A percentile compares a stretch with the other conserved stretches of the same genome.
Evolutionary conservation across 2,888 invertebrate genomes (phyloP).

Genomic region (Spisula solida): DNA sequence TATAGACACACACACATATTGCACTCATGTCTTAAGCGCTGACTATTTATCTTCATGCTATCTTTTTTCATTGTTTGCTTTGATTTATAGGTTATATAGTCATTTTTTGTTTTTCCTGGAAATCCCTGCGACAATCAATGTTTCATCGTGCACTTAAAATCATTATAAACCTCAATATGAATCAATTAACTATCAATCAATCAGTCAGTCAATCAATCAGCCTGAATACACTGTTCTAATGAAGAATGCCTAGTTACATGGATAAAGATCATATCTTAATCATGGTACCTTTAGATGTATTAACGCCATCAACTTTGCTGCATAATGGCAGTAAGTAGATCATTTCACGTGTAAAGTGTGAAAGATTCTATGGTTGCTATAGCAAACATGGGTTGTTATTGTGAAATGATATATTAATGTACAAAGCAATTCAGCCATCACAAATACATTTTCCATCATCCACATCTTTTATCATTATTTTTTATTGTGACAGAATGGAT

Average conservation of each 20-base stretch:
- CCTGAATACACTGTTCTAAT: too few relatives aligned
- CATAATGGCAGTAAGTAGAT: slow-evolving; percentile 4
- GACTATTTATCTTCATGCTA: too few relatives aligned
- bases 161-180: too few relatives aligned
- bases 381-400: slow-evolving; percentile 14
- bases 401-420: neutral
- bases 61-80: too few relatives aligned
- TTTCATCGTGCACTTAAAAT: too few relatives aligned
- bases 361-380: slow-evolving; percentile 6
- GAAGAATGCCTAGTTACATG: neutral
- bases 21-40: too few relatives aligned
- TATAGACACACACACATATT: too few relatives aligned
- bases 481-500: slow-evolving; percentile 22
- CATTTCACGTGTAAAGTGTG: neutral
- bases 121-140: too few relatives aligned
- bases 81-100: too few relatives aligned
- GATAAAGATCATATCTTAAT: neutral
- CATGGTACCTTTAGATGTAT: neutral
- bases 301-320: neutral
- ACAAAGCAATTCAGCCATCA: slow-evolving; percentile 11
- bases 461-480: neutral
- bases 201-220: too few relatives aligned
- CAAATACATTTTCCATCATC: neutral
- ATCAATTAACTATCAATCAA: too few relatives aligned
- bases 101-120: too few relatives aligned